Evolutionary conservation across 37 sponge, comb jelly and placozoan genomes (phyloP), one percentile per base, ranked within the genome.

Genomic region (Cliona cf. orientalis): DNA sequence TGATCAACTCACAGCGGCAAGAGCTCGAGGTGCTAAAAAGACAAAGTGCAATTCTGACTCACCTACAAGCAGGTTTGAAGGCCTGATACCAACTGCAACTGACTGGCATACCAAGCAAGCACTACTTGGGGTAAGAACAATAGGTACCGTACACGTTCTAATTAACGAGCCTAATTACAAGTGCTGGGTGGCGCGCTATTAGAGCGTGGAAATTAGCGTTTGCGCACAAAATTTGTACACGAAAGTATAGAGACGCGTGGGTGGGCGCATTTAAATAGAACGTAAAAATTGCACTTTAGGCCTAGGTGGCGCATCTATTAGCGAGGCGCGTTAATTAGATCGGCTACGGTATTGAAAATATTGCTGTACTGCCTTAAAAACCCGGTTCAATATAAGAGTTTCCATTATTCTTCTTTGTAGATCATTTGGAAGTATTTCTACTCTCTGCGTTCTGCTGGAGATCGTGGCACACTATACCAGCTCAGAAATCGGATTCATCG

Each of bases 391-490:
- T n/a, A n/a, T n/a, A n/a, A n/a, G n/a, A n/a, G n/a, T n/a, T n/a
- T n/a, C n/a, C n/a, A n/a, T n/a, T n/a, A n/a, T 37, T 38, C 34
- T 37, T 38, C 39, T 34, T 62, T 46, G 45, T 71, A 69, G 69
- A 58, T 80, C 19, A 80, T 80, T 34, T 78, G 79, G 79, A 78
- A 64, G 45, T 64, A 80, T 25, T 80, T 69, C 68, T 80, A 80
- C 35, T 80, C 81, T 34, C 55, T 33, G 25, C 25, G 32, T 28
- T 80, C 81, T 68, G 56, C 28, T 37, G 71, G 81, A 32, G 71
- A 80, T 31, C 81, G 69, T 49, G 70, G 81, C 17, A 80, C 70
- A 14, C 71, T 80, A 26, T 80, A 69, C 58, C 81, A 80, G 36
- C 61, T 69, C 28, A 42, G 71, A 25, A 80, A 80, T 49, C 29